A percentile compares a stretch with the other conserved stretches of the same genome.
Conservation (phyloP, 2,113 vertebrate genomes). For the Anthoscopus minutus region DNA sequence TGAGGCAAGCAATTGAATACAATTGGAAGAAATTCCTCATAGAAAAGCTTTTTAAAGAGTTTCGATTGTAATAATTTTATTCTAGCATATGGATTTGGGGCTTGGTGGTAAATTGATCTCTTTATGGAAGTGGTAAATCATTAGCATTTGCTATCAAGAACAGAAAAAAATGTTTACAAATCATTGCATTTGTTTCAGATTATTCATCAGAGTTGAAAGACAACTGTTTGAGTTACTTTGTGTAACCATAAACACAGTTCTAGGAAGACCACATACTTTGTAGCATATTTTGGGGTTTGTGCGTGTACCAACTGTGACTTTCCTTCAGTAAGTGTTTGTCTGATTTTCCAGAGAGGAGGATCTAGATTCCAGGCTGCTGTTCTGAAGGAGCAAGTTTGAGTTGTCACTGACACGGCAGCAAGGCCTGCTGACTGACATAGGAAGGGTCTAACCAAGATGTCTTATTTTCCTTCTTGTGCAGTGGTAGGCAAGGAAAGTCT, state of each 20-base stretch:
- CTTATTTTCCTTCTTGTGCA: neutral
- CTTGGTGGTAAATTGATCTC: neutral
- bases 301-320: neutral
- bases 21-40: neutral
- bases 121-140: neutral
- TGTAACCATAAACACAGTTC: conserved; percentile 22
- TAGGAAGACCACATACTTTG: neutral
- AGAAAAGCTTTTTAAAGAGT: neutral
- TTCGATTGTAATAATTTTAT: neutral
- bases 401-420: neutral
- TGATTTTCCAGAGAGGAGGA: neutral
- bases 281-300: neutral
- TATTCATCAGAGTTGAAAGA: conserved; percentile 49
- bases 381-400: neutral
- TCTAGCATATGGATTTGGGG: neutral
- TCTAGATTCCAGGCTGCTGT: neutral
- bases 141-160: conserved; percentile 1
- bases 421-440: neutral
- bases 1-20: neutral
- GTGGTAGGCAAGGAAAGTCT: neutral
- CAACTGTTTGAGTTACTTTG: conserved; percentile 12
- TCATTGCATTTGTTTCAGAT: conserved; percentile 45
- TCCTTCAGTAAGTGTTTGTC: neutral
- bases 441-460: neutral
- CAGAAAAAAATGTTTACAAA: conserved; percentile 30